Percentiles rank a stretch among this genome's conserved stretches.
Evolutionary conservation across 2,113 vertebrate species (phyloP).

Genomic region (Hypanus sabinus): DNA sequence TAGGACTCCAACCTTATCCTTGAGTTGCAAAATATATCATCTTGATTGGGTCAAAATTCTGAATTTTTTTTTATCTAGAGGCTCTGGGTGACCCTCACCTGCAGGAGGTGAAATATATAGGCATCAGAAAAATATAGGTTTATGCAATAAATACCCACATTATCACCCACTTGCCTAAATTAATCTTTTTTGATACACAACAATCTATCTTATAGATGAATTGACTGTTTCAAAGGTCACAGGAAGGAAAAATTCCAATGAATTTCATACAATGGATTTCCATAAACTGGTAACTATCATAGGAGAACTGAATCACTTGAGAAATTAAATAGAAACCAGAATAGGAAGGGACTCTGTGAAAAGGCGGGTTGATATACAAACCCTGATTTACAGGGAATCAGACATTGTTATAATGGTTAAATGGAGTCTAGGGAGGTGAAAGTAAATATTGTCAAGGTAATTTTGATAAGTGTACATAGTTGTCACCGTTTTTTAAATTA

Average conservation of each 20-base stretch:
- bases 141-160: background rate
- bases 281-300: background rate
- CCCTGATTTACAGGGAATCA: background rate
- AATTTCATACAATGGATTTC: background rate
- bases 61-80: background rate
- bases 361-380: background rate
- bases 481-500: background rate
- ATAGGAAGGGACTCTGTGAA: background rate
- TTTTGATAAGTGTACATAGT: background rate
- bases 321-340: background rate
- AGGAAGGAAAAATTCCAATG: background rate
- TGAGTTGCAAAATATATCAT: background rate
- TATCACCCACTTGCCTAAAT: too few relatives aligned
- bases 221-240: background rate
- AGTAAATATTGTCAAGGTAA: background rate
- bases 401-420: background rate
- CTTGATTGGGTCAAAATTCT: background rate
- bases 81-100: background rate
- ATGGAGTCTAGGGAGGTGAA: background rate
- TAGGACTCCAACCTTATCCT: too few relatives aligned
- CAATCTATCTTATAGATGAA: background rate
- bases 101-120: background rate
- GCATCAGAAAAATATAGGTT: background rate
- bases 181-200: background rate
- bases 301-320: background rate